Evolutionary conservation across 2,113 vertebrate genomes (phyloP), one percentile per base, ranked within the genome.

Genomic region (Vombatus ursinus): DNA sequence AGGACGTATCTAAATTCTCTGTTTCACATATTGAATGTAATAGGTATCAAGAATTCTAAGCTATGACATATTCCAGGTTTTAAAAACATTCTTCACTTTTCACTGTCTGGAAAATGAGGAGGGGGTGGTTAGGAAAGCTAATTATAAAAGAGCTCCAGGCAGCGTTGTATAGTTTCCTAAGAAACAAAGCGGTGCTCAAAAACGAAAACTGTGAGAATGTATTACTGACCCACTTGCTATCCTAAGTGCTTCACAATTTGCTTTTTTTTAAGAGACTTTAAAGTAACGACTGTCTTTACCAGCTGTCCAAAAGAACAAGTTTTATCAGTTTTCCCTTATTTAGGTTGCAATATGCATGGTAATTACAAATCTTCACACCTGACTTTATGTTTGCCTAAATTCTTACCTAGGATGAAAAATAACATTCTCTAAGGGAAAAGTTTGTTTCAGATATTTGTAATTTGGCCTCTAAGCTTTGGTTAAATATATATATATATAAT

Each of bases 291-390:
- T 54, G 16, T 93, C 7, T 93, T 53, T n/a, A 91, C 7, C 84
- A 3, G 12, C 25, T 94, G 2, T 44, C 68, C 44, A 84, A 84
- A 84, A 84, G n/a, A 84, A 44, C 19, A 44, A 84, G n/a, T 84
- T 84, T 84, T 84, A 84, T 84, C 68, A 95, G 93, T n/a, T 92
- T 91, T 50, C 44, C 37, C 11, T 84, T 84, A 0, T 94, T 48
- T 68, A 44, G 31, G 0, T 68, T 91, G 52, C 3, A 51, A 95
- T 51, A 68, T 89, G 57, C 68, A 52, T 91, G 54, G 94, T 93
- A n/a, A 28, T 52, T n/a, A 23, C 92, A 96, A 96, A 90, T 57
- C 61, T 90, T 97, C 77, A 77, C 4, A 54, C 12, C 89, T 92
- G 52, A 77, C 89, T 25, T 84, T 44, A 53, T 77, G 54, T 31